phyloP scores from a whole-genome alignment of 2,797 vertebrate genomes.

The Cheracebus regulus region DNA sequence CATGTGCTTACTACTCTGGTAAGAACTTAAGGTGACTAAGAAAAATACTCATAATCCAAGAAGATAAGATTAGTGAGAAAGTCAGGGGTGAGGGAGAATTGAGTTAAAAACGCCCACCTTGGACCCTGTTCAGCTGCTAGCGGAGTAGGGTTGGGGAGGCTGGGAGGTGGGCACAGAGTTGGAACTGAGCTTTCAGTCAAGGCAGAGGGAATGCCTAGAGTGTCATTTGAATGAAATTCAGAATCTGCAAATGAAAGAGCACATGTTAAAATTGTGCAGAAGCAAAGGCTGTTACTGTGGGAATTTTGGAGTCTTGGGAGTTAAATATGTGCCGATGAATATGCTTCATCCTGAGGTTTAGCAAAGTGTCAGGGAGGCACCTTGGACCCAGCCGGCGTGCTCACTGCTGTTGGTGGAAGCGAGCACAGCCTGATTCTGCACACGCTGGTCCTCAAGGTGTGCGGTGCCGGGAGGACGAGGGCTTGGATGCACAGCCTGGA shows the following conservation, averaged over 20 bases:
- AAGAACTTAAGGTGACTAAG: background rate
- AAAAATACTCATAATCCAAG: background rate
- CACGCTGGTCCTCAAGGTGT: background rate
- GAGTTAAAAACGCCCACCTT: background rate
- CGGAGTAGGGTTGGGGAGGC: background rate
- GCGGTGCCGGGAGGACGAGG: background rate
- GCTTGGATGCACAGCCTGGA: background rate
- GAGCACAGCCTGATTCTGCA: background rate
- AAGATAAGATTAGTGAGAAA: background rate
- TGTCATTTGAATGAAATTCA: background rate
- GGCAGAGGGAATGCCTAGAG: background rate
- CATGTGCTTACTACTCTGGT: background rate
- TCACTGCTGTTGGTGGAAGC: fast-evolving
- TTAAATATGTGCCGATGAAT: background rate
- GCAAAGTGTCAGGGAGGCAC: background rate
- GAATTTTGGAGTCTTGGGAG: background rate
- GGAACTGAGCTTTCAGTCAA: background rate
- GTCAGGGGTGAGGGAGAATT: background rate
- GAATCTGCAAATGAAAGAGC: background rate
- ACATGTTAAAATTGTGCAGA: fast-evolving
- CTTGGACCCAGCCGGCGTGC: fast-evolving
- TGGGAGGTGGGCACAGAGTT: background rate
- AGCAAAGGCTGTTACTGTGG: fast-evolving
- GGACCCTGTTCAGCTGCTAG: background rate
- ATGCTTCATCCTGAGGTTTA: background rate